These are phyloP conservation scores for Punctoribates punctum DNA, from an alignment of 2,888 invertebrate species.

Conservation along the genomic window DNA sequence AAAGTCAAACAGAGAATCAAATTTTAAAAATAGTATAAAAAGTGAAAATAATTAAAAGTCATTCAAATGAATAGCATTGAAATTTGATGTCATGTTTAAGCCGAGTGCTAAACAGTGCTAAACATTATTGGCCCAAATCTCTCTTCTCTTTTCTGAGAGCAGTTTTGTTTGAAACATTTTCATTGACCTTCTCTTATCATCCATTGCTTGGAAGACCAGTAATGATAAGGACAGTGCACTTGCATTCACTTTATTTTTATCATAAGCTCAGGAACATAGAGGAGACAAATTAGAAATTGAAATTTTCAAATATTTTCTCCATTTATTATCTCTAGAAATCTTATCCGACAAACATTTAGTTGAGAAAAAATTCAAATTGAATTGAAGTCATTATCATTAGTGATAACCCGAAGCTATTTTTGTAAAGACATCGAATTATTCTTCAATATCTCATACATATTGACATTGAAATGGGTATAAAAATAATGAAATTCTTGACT, in stretches of 20 bases:
- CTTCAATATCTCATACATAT: constrained; percentile 6
- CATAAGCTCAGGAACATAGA: background rate
- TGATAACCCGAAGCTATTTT: constrained; percentile 25
- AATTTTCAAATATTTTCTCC: background rate
- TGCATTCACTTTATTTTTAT: background rate
- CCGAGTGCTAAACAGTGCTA: background rate
- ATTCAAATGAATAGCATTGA: constrained; percentile 20
- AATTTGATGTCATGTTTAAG: constrained; percentile 32
- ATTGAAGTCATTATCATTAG: constrained; percentile 16
- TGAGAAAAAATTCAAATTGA: background rate
- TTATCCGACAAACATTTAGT: background rate
- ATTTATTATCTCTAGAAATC: background rate
- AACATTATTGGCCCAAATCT: constrained; percentile 33
- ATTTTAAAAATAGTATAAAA: background rate
- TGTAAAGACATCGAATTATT: background rate
- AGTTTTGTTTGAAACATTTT: background rate
- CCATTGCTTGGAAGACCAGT: background rate
- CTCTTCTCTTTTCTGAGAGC: background rate
- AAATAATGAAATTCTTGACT: too few relatives aligned
- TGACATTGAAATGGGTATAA: constrained; percentile 10
- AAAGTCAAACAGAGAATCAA: background rate
- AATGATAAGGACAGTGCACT: constrained; percentile 24
- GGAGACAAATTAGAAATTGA: background rate
- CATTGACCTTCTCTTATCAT: constrained; percentile 18
- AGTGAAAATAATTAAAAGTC: background rate